Evolutionary conservation across 2,113 vertebrate species (phyloP).

Genomic region (Anguilla rostrata): DNA sequence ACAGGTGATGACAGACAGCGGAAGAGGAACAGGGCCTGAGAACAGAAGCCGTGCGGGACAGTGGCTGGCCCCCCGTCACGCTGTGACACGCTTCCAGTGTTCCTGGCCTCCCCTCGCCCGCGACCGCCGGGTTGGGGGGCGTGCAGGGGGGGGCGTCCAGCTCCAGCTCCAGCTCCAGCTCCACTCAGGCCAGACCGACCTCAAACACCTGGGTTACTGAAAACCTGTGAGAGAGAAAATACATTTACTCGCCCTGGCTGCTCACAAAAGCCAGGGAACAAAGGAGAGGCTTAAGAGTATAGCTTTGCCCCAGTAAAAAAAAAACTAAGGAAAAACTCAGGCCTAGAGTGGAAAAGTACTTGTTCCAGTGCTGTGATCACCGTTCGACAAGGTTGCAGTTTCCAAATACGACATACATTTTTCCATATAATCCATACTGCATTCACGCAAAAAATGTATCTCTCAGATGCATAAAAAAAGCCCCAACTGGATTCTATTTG

Average conservation of each 20-base stretch:
- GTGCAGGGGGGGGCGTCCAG: too few species aligned
- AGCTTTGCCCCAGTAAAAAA: slow-evolving; percentile 5
- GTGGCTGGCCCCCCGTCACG: not conserved
- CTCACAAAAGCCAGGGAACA: not conserved
- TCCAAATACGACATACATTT: slow-evolving; percentile 19
- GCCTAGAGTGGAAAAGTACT: not conserved
- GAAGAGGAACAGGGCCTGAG: too few species aligned
- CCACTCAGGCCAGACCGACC: not conserved
- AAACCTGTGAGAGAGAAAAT: not conserved
- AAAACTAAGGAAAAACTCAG: not conserved
- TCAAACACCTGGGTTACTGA: not conserved
- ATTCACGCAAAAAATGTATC: slow-evolving; percentile 39
- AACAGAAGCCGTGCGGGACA: not conserved
- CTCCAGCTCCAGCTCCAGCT: not conserved
- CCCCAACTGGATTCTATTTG: slow-evolving; percentile 21
- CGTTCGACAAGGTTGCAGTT: slow-evolving; percentile 30
- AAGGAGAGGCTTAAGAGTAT: not conserved
- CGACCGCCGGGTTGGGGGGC: too few species aligned
- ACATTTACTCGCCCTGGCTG: not conserved
- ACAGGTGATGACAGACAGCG: too few species aligned
- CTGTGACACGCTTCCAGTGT: not conserved
- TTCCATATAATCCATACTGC: slow-evolving; percentile 28
- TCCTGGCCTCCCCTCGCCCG: too few species aligned
- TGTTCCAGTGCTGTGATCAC: slow-evolving; percentile 37
- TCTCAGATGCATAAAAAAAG: slow-evolving; percentile 30